Conservation (phyloP, 2,797 vertebrate genomes). For the Coregonus sp. region DNA sequence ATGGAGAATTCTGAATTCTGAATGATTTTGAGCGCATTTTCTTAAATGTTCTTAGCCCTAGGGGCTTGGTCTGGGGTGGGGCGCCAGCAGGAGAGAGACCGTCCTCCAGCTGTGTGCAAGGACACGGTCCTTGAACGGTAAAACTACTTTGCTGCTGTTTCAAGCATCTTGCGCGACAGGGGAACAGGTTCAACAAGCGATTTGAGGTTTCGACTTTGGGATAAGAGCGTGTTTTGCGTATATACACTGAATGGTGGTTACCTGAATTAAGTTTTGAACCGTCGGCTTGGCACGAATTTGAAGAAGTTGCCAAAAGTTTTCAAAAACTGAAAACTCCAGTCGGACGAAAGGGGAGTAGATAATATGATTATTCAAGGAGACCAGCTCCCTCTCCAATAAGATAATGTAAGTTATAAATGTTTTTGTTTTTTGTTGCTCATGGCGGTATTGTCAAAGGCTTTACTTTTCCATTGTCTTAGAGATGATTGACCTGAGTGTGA, state of each 20-base stretch:
- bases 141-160: slow-evolving; percentile 14
- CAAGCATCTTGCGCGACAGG: slow-evolving; percentile 36
- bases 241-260: not conserved
- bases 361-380: slow-evolving; percentile 59
- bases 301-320: slow-evolving; percentile 20
- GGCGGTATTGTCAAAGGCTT: not conserved
- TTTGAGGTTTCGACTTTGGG: not conserved
- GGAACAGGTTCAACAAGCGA: slow-evolving; percentile 30
- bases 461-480: not conserved
- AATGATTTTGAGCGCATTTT: slow-evolving; percentile 23
- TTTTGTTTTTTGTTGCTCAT: not conserved
- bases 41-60: not conserved
- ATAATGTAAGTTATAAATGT: slow-evolving; percentile 68
- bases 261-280: not conserved
- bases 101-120: slow-evolving; percentile 38
- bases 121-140: slow-evolving; percentile 22
- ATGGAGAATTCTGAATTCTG: not conserved
- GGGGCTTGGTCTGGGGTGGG: slow-evolving; percentile 46
- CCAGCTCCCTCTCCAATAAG: slow-evolving; percentile 65
- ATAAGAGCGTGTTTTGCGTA: not conserved
- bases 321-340: slow-evolving; percentile 19
- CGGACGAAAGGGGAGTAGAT: slow-evolving; percentile 30
- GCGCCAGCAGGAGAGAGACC: slow-evolving; percentile 33
- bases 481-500: not conserved
- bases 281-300: not conserved